phyloP scores from a whole-genome alignment of 2,797 vertebrate species.

The Pangasius sanitwongsei region DNA sequence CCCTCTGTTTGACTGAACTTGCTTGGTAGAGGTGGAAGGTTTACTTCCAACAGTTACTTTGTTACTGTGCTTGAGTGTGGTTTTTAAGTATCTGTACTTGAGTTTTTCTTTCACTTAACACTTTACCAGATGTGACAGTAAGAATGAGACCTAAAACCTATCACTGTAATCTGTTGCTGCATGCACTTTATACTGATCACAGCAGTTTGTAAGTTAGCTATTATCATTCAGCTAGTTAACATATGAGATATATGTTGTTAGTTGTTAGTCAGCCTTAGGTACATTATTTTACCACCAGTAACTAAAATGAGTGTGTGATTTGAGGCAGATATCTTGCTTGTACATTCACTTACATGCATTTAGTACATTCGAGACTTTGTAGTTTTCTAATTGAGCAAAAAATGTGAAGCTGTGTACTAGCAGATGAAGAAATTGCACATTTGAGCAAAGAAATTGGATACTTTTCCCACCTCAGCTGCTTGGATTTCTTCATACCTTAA shows the following conservation, averaged over 20 bases:
- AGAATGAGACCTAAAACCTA: neutral
- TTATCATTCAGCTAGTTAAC: neutral
- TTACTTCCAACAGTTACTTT: neutral
- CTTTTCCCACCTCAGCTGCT: neutral
- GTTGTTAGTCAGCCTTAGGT: neutral
- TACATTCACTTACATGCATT: neutral
- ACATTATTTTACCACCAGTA: neutral
- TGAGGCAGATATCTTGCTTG: neutral
- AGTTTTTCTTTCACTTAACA: neutral
- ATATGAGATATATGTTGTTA: neutral
- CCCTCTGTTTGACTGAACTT: neutral
- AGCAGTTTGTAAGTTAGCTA: neutral
- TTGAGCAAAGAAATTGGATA: neutral
- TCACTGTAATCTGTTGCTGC: neutral
- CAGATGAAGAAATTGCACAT: neutral
- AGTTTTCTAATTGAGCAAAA: neutral
- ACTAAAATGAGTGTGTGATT: neutral
- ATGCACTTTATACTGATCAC: neutral
- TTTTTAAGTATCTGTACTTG: neutral
- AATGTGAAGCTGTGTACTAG: neutral
- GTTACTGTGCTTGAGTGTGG: neutral
- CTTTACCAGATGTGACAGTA: neutral
- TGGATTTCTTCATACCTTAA: constrained; percentile 79
- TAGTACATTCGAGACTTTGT: neutral
- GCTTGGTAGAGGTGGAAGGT: neutral